These are phyloP conservation scores for Miichthys miiuy DNA, from an alignment of 2,797 vertebrate genomes.

Conservation along the genomic window DNA sequence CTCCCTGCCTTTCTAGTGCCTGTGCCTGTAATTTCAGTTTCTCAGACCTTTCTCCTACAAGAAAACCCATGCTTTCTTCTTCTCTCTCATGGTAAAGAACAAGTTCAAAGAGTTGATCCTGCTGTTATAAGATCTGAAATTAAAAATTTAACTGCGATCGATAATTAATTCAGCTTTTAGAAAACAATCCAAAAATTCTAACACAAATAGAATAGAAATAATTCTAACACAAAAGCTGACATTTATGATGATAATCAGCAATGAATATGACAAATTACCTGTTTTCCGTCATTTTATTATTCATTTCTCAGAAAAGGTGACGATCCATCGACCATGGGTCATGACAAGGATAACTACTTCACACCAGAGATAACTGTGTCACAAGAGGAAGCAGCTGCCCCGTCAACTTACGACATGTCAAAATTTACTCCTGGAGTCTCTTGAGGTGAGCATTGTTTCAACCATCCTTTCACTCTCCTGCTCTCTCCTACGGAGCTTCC, in stretches of 20 bases:
- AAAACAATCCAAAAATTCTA: neutral
- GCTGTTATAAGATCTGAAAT: neutral
- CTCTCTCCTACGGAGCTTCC: constrained; percentile 36
- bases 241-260: neutral
- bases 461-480: constrained; percentile 24
- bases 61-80: neutral
- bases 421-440: constrained; percentile 5
- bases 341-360: neutral
- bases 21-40: constrained; percentile 3
- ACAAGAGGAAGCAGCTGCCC: constrained; percentile 6
- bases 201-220: too few species aligned
- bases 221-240: neutral
- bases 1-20: neutral
- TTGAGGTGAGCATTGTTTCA: constrained; percentile 34
- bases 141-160: too few species aligned
- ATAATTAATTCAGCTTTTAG: neutral
- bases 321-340: neutral
- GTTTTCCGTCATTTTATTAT: neutral
- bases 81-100: neutral
- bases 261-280: neutral
- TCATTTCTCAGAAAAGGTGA: neutral
- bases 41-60: neutral
- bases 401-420: constrained; percentile 13
- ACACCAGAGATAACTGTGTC: neutral
- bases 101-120: neutral